Evolutionary conservation across 2,888 invertebrate species (phyloP), one percentile per base, ranked within the genome.

Genomic region (Ophraella communa): DNA sequence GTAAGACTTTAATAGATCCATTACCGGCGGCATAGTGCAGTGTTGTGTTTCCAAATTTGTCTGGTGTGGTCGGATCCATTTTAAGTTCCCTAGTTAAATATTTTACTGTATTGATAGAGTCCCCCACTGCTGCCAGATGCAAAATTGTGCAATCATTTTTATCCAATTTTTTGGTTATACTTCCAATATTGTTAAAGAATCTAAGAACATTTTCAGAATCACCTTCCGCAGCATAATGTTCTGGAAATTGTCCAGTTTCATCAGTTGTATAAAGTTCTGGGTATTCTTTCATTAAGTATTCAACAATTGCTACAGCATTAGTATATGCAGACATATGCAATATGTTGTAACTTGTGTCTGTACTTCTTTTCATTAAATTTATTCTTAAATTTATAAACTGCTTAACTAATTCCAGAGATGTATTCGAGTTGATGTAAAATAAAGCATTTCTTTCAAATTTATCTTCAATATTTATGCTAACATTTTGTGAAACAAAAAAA

Each of bases 1-100:
- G 18, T 8, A 52, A 10, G 14, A 20, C 4, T 18, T 52, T 27
- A 4, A 44, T 8, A 3, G 44, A 24, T 20, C 21, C 35, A 53
- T 20, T 20, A 52, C 44, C 24, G 14, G 60, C 60, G 2, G 60
- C 60, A n/a, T 21, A 53, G n/a, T 60, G 60, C 3, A 60, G 10
- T 7, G 52, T 27, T 27, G 27, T 11, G n/a, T 44, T 60, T 14
- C 18, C 42, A 11, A n/a, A 44, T 2, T 2, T 10, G 44, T 60
- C 44, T 14, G n/a, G 7, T 18, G 52, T 17, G 2, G 21, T 30
- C 0, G 33, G 30, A 27, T 53, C 20, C 42, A 60, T 35, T 27
- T 24, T 27, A 4, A 39, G 1, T 20, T 20, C 0, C 27, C 44
- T 52, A 5, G 30, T 44, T 18, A 60, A 39, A 14, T 53, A 53